Conservation (phyloP, 1,140 invertebrate genomes). For the Gyrodactylus salaris region DNA sequence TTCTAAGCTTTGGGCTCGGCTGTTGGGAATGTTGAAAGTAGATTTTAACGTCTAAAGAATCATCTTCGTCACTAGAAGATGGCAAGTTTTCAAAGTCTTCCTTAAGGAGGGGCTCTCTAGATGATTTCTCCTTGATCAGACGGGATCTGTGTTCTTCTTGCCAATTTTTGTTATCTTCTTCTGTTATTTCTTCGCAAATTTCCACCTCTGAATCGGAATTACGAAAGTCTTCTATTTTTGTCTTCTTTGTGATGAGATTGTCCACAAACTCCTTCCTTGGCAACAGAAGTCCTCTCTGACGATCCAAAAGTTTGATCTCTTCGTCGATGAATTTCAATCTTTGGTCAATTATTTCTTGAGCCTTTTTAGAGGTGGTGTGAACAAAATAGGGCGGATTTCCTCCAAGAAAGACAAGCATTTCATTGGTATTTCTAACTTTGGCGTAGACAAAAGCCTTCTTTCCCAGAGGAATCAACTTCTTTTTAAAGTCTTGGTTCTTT, state of each 20-base stretch:
- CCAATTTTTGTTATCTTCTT: neutral
- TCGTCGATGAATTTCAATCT: neutral
- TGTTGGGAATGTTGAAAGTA: neutral
- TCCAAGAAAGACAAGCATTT: neutral
- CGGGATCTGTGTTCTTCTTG: neutral
- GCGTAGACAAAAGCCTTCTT: neutral
- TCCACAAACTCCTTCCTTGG: neutral
- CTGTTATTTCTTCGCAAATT: neutral
- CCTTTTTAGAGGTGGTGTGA: neutral
- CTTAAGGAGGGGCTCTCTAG: neutral
- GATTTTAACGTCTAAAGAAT: neutral
- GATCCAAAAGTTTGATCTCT: neutral
- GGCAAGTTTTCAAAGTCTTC: neutral
- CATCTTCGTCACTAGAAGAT: neutral
- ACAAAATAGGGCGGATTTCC: neutral
- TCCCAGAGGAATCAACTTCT: neutral
- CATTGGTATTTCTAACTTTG: neutral
- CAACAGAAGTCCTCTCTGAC: neutral
- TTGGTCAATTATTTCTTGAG: neutral
- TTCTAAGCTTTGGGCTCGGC: neutral
- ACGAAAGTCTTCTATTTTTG: neutral
- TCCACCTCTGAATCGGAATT: neutral
- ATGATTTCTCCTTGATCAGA: neutral
- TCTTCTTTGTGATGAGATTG: neutral
- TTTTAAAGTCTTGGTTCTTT: neutral